Conservation (phyloP, 2,888 invertebrate genomes). For the Drosophila fungiperda region DNA sequence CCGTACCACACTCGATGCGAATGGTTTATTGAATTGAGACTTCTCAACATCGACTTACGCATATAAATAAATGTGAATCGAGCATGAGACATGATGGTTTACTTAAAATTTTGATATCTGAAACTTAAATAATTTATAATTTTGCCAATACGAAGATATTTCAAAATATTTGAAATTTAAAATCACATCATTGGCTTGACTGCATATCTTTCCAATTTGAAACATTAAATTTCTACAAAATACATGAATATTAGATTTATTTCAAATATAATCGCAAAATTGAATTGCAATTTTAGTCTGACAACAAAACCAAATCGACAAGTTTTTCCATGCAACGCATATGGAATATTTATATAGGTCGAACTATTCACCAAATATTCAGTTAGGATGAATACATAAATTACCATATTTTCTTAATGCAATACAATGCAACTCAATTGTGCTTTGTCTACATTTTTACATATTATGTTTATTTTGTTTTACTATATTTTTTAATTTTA, state of each 20-base stretch:
- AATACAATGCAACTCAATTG: too few species aligned
- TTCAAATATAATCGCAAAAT: too few species aligned
- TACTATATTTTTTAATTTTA: not conserved
- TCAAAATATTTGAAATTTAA: not conserved
- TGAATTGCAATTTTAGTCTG: not conserved
- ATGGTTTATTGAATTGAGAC: not conserved
- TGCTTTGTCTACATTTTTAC: not conserved
- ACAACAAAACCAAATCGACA: not conserved
- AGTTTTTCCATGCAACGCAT: not conserved
- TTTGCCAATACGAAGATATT: conserved; percentile 1
- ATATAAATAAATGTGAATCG: not conserved
- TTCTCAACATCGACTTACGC: conserved; percentile 6
- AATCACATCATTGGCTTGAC: conserved; percentile 15
- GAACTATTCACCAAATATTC: too few species aligned
- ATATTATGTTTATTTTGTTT: accelerated
- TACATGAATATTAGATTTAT: conserved; percentile 3
- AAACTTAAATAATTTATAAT: conserved; percentile 5
- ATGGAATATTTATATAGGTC: too few species aligned
- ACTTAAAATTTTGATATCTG: conserved; percentile 6
- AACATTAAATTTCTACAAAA: not conserved
- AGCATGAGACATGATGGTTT: conserved; percentile 19
- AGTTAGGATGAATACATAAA: too few species aligned
- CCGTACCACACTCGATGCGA: not conserved
- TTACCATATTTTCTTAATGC: not conserved
- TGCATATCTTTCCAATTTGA: not conserved